Evolutionary conservation across 2,113 vertebrate genomes (phyloP).

Genomic region (Artemisiospiza belli): DNA sequence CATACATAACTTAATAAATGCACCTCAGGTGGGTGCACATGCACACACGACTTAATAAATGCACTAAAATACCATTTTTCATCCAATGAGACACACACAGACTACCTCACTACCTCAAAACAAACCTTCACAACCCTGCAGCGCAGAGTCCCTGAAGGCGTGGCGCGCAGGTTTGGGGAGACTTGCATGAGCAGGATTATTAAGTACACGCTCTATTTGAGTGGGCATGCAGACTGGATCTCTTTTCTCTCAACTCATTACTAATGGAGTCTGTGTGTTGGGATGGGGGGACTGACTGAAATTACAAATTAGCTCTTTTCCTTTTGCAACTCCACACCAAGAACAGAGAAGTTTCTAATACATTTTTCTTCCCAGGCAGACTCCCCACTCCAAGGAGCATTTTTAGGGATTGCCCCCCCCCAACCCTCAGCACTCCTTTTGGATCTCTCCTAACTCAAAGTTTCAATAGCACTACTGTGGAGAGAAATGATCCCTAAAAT

Average conservation of each 20-base stretch:
- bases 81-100: neutral
- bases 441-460: neutral
- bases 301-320: conserved; percentile 54
- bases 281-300: conserved; percentile 41
- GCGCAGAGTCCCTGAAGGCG: neutral
- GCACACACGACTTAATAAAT: neutral
- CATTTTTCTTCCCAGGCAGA: conserved; percentile 19
- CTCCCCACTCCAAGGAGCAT: neutral
- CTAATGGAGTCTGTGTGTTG: conserved; percentile 20
- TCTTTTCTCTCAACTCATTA: conserved; percentile 64
- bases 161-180: neutral
- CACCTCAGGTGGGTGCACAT: neutral
- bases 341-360: neutral
- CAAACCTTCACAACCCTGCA: neutral
- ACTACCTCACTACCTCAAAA: neutral
- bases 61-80: neutral
- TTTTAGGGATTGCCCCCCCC: neutral
- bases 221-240: neutral
- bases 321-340: conserved; percentile 3
- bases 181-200: neutral
- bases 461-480: neutral
- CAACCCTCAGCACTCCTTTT: neutral
- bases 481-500: conserved; percentile 35
- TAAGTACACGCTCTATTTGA: conserved; percentile 49
- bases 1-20: neutral